Percentiles rank a stretch among this genome's conserved stretches.
Conservation (phyloP, 1,140 invertebrate species). For the Procambarus clarkii region DNA sequence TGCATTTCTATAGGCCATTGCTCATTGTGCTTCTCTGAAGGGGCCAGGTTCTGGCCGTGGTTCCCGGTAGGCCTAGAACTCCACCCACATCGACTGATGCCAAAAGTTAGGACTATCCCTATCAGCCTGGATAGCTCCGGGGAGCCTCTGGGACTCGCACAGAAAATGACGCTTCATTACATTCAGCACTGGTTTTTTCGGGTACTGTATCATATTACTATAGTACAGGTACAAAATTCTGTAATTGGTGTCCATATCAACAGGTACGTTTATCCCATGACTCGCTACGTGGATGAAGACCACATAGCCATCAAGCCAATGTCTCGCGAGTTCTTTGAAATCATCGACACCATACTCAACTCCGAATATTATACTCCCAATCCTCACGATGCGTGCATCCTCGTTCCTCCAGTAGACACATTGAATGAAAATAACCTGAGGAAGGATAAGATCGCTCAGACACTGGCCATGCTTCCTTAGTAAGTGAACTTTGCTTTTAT, state of each 20-base stretch:
- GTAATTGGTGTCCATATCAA: slow-evolving; percentile 66
- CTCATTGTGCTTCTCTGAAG: too few relatives aligned
- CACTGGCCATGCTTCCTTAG: slow-evolving; percentile 85
- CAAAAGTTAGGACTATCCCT: too few relatives aligned
- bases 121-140: too few relatives aligned
- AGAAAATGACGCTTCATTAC: too few relatives aligned
- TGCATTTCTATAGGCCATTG: too few relatives aligned
- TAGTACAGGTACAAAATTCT: too few relatives aligned
- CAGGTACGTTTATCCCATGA: slow-evolving; percentile 91
- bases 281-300: slow-evolving; percentile 83
- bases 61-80: too few relatives aligned
- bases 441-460: slow-evolving; percentile 85
- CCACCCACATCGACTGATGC: too few relatives aligned
- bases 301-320: slow-evolving; percentile 80
- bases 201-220: too few relatives aligned
- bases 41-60: too few relatives aligned
- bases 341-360: slow-evolving; percentile 83
- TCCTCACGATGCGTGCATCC: slow-evolving; percentile 91
- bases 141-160: too few relatives aligned
- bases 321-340: slow-evolving; percentile 86
- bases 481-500: slow-evolving; percentile 78
- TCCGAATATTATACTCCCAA: slow-evolving; percentile 91
- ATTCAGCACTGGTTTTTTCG: too few relatives aligned
- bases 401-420: slow-evolving; percentile 89
- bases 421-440: slow-evolving; percentile 89